Evolutionary conservation across 2,797 vertebrate genomes (phyloP), one percentile per base, ranked within the genome.

Genomic region (Chelonia mydas): DNA sequence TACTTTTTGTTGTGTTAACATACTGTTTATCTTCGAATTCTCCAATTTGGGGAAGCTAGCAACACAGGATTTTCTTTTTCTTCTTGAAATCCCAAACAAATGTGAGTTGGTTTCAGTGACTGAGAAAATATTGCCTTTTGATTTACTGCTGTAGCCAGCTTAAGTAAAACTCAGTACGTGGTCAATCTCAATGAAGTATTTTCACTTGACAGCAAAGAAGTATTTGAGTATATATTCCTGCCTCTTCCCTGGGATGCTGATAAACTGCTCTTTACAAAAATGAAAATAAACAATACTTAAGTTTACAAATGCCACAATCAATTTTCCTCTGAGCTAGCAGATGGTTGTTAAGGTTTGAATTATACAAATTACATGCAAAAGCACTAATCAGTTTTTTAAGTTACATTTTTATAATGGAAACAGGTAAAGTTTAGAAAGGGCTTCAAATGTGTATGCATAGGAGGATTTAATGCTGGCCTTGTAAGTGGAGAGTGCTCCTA

Each of bases 291-390:
- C 12, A 12, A 1, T 6, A 4, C 17, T n/a, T 53, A 59, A 81
- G 78, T 91, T 61, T 47, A 47, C 4, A 0, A 0, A 0, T 8
- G 10, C 50, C 0, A 0, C 25, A n/a, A 55, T 78, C 78, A 15
- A 6, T 37, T 81, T 65, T 50, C 84, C 9, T 84, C 33, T 31
- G 81, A 54, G 51, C 65, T 5, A 28, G 31, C 6, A 50, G 17
- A 13, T 50, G 68, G 21, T 68, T 1, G 0, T 15, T 72, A 15
- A 11, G 23, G 23, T 51, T 82, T 51, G 83, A 65, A 23, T 0
- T 0, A 47, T 54, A 3, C 31, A 79, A 78, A 2, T 72, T 83
- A 21, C 76, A 7, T 0, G 1, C 12, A 53, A 12, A 76, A 68
- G 19, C 59, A 37, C 0, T 45, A 76, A 37, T 81, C 50, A 51